phyloP scores from a whole-genome alignment of 2,888 invertebrate species.

The Xestobium rufovillosum region DNA sequence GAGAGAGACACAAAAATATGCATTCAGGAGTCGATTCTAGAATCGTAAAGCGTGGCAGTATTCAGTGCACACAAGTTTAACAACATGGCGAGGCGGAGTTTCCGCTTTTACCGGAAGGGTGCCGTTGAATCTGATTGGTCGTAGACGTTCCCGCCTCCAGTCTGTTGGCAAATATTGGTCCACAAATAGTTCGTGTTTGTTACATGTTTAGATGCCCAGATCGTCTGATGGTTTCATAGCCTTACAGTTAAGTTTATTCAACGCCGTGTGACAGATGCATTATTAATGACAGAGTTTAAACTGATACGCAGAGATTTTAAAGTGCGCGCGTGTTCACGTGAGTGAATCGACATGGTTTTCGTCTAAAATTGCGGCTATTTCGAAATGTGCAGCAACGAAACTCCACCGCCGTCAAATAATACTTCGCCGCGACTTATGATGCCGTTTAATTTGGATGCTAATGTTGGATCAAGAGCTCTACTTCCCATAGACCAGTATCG shows the following conservation, averaged over 20 bases:
- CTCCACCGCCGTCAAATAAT: conserved; percentile 34
- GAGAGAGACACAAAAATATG: too few relatives aligned
- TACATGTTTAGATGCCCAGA: conserved; percentile 45
- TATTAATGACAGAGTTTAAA: conserved; percentile 29
- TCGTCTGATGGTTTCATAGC: conserved; percentile 40
- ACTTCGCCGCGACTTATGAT: conserved; percentile 36
- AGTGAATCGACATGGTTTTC: too few relatives aligned
- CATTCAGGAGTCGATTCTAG: too few relatives aligned
- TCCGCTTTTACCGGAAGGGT: conserved; percentile 36
- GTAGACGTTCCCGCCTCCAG: conserved; percentile 35
- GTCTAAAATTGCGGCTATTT: too few relatives aligned
- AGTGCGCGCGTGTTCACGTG: too few relatives aligned
- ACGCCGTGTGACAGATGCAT: conserved; percentile 34
- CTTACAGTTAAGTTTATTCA: conserved; percentile 40
- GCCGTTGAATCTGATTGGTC: conserved; percentile 35
- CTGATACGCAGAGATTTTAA: too few relatives aligned
- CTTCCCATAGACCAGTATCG: conserved; percentile 74
- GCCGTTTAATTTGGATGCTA: conserved; percentile 37
- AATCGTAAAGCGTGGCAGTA: conserved; percentile 24
- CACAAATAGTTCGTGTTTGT: conserved; percentile 46
- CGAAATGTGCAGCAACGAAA: conserved; percentile 46
- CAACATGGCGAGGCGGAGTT: conserved; percentile 45
- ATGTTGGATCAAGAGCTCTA: conserved; percentile 35
- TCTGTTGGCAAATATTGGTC: conserved; percentile 46
- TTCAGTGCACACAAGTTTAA: conserved; percentile 33